These are phyloP conservation scores for Drosophila varians DNA, from an alignment of 1,140 invertebrate species.

Conservation along the genomic window DNA sequence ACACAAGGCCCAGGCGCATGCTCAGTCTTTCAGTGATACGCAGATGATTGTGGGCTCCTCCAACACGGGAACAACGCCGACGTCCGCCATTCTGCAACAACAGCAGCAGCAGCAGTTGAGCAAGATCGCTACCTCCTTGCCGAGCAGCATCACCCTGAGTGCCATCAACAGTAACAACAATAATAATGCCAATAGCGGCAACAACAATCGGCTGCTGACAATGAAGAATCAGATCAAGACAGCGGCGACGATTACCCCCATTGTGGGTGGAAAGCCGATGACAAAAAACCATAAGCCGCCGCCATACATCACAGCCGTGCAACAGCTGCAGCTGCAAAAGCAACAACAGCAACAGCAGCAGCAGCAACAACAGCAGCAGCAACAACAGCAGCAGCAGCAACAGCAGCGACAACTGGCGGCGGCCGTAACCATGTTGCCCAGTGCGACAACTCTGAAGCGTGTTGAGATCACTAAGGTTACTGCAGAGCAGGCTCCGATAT, in stretches of 20 bases:
- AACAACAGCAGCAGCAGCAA: constrained; percentile 75
- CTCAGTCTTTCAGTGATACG: constrained; percentile 20
- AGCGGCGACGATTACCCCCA: constrained; percentile 74
- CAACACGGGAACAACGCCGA: constrained; percentile 86
- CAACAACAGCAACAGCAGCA: constrained; percentile 76
- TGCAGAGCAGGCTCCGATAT: constrained; percentile 29
- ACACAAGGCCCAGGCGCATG: constrained; percentile 51
- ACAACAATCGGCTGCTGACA: constrained; percentile 58
- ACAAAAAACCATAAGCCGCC: constrained; percentile 83
- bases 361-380: constrained; percentile 70
- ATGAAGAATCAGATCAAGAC: constrained; percentile 75
- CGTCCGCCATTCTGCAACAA: constrained; percentile 54
- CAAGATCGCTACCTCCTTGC: constrained; percentile 69
- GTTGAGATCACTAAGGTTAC: constrained; percentile 72
- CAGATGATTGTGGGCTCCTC: constrained; percentile 86
- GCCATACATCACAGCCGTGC: constrained; percentile 80
- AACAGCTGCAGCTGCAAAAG: constrained; percentile 77
- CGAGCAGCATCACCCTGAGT: constrained; percentile 75
- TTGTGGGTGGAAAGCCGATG: constrained; percentile 75
- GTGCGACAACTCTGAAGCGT: constrained; percentile 77
- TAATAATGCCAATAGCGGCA: constrained; percentile 45
- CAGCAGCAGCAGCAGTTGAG: constrained; percentile 69
- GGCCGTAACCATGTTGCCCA: constrained; percentile 79
- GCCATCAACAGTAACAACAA: constrained; percentile 63
- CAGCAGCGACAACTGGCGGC: constrained; percentile 80